Conservation (phyloP, 2,888 invertebrate genomes). For the Meganola albula region DNA sequence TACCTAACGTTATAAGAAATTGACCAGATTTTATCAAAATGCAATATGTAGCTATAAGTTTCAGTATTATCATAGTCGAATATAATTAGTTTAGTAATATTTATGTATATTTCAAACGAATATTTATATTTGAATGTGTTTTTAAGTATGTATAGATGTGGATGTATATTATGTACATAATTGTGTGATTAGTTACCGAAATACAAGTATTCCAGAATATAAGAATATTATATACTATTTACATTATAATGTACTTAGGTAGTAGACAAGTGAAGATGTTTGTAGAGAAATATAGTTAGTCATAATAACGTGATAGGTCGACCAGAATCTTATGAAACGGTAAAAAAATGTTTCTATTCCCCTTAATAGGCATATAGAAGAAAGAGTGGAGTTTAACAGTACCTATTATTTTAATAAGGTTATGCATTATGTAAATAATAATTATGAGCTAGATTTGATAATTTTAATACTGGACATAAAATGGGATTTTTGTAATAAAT, state of each 20-base stretch:
- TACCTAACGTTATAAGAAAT: constrained; percentile 56
- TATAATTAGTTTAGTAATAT: constrained; percentile 62
- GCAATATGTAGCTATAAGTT: constrained; percentile 73
- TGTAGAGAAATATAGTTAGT: constrained; percentile 12
- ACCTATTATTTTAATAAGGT: no score
- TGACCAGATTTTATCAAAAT: constrained; percentile 76
- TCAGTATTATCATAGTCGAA: constrained; percentile 74
- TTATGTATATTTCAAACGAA: constrained; percentile 66
- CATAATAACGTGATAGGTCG: no score
- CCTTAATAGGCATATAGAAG: no score
- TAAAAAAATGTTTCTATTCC: no score
- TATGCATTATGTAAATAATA: no score
- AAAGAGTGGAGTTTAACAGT: no score
- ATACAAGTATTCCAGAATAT: constrained; percentile 10
- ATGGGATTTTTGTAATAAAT: no score
- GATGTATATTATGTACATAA: constrained; percentile 63
- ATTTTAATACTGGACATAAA: no score
- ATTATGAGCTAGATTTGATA: no score
- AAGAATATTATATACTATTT: constrained; percentile 15
- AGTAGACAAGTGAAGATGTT: no score
- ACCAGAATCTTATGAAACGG: no score
- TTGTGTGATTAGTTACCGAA: constrained; percentile 38
- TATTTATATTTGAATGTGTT: constrained; percentile 50
- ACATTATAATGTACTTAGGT: no score
- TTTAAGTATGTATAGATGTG: constrained; percentile 22